These are phyloP conservation scores for Bubalus kerabau DNA, from an alignment of 2,113 vertebrate species.

Conservation along the genomic window DNA sequence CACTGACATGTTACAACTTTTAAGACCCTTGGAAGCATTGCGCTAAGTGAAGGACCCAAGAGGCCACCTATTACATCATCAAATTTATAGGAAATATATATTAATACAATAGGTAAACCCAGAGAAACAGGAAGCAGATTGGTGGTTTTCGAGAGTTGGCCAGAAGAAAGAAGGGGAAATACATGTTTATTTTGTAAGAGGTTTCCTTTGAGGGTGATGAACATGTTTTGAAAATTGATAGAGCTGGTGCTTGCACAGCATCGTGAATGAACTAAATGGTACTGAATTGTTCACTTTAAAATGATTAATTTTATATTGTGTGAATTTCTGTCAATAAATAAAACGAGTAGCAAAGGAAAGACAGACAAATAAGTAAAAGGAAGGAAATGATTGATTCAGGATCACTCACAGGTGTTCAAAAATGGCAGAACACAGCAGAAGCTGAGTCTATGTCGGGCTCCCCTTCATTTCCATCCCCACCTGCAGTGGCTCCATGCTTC, in stretches of 20 bases:
- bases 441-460: rapidly evolving
- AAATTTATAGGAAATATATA: neutral
- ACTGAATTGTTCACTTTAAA: neutral
- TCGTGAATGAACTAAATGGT: neutral
- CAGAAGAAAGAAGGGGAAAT: neutral
- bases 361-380: neutral
- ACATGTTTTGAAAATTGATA: neutral
- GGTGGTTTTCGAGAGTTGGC: neutral
- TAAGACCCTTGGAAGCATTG: neutral
- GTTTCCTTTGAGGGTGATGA: neutral
- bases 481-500: neutral
- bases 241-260: neutral
- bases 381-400: neutral
- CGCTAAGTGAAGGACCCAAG: neutral
- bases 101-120: neutral
- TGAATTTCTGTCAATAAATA: neutral
- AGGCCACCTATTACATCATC: neutral
- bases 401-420: neutral
- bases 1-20: too few relatives aligned
- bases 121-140: neutral
- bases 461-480: neutral
- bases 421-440: neutral
- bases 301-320: neutral
- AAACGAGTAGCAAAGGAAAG: neutral
- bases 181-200: too few relatives aligned